phyloP scores from a whole-genome alignment of 2,888 invertebrate species.

The Petrophora chlorosata region DNA sequence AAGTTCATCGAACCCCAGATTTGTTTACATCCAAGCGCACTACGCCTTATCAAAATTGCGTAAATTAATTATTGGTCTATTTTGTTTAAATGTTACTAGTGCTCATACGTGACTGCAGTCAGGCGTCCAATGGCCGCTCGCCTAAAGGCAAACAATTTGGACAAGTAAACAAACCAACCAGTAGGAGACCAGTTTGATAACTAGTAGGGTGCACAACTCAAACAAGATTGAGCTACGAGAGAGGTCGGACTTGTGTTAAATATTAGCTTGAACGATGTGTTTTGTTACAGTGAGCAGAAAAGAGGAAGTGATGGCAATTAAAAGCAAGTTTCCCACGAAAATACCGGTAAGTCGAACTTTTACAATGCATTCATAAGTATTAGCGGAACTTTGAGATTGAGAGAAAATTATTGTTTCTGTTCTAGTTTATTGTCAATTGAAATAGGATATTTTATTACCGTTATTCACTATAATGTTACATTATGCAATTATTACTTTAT shows the following conservation, averaged over 20 bases:
- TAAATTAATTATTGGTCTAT: constrained; percentile 49
- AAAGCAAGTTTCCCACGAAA: constrained; percentile 91
- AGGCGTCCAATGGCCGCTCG: constrained; percentile 22
- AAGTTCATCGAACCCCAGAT: constrained; percentile 53
- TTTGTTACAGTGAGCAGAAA: constrained; percentile 85
- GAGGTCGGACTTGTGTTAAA: constrained; percentile 14
- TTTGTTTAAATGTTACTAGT: constrained; percentile 37
- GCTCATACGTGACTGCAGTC: constrained; percentile 48
- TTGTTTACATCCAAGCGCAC: constrained; percentile 42
- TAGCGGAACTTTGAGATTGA: too few species aligned
- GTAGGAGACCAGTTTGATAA: too few species aligned
- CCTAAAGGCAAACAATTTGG: constrained; percentile 13
- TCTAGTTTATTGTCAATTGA: too few species aligned
- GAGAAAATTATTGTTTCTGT: too few species aligned
- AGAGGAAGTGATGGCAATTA: constrained; percentile 91
- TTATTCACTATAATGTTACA: too few species aligned
- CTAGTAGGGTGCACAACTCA: constrained; percentile 21
- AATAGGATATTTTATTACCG: too few species aligned
- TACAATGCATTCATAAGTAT: too few species aligned
- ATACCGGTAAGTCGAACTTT: constrained; percentile 86
- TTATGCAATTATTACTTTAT: too few species aligned
- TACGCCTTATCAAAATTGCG: constrained; percentile 54
- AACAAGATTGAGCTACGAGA: constrained; percentile 19
- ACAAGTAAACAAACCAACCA: constrained; percentile 7
- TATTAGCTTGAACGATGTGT: constrained; percentile 24